Conservation (phyloP, 1,140 invertebrate genomes). For the Metaphire vulgaris region DNA sequence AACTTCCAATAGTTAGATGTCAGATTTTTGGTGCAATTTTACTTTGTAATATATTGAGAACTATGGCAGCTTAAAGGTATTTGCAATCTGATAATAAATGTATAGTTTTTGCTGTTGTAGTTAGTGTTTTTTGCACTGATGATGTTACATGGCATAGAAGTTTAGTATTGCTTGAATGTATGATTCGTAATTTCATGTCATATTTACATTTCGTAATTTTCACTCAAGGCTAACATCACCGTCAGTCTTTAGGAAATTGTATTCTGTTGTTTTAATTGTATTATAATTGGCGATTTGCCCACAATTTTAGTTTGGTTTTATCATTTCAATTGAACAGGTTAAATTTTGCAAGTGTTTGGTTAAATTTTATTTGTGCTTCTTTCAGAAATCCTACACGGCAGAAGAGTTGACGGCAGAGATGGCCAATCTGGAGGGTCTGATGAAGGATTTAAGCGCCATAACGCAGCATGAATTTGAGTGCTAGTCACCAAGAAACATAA, state of each 20-base stretch:
- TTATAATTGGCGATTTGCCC: background rate
- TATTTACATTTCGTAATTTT: no score
- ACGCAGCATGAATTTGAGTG: constrained; percentile 58
- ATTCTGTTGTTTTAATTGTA: background rate
- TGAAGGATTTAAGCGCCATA: constrained; percentile 95
- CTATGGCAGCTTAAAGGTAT: background rate
- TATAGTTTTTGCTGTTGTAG: background rate
- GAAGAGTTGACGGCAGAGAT: constrained; percentile 94
- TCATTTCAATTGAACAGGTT: background rate
- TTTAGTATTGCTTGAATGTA: no score
- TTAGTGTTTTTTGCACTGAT: background rate
- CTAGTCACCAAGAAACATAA: no score
- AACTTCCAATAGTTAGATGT: background rate
- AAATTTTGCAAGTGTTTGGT: background rate
- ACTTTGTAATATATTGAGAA: background rate
- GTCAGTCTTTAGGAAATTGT: background rate
- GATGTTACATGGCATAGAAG: no score
- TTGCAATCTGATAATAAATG: no score
- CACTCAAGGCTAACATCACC: background rate
- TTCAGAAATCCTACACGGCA: constrained; percentile 47
- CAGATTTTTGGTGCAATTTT: background rate
- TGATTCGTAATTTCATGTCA: no score
- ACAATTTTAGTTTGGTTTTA: background rate
- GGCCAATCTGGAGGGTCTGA: constrained; percentile 92
- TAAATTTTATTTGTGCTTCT: background rate